Conservation (phyloP, 2,797 vertebrate species). For the Lepilemur septentrionalis region DNA sequence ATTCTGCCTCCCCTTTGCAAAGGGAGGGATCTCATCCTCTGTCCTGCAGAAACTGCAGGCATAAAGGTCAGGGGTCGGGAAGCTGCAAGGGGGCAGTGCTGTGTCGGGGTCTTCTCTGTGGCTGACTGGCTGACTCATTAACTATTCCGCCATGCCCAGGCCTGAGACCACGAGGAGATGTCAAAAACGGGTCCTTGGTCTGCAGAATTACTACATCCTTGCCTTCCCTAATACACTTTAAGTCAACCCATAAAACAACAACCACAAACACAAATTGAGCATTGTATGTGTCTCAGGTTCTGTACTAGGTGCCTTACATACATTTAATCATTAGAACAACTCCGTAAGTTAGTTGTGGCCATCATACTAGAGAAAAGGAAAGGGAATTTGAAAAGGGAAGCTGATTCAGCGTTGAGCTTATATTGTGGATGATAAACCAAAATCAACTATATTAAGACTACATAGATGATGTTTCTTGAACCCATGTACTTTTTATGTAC, state of each 20-base stretch:
- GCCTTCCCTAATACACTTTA: neutral
- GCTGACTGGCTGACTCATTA: neutral
- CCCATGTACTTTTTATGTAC: neutral
- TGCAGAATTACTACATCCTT: neutral
- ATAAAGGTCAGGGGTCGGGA: neutral
- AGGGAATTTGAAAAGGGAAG: neutral
- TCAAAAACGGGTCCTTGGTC: neutral
- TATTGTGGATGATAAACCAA: neutral
- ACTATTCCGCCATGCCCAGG: neutral
- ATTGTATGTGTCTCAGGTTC: neutral
- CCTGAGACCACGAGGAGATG: neutral
- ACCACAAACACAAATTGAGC: too few species aligned
- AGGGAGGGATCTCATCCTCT: neutral
- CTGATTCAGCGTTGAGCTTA: neutral
- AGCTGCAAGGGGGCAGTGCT: rapidly evolving
- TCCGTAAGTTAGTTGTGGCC: neutral
- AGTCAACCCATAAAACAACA: neutral
- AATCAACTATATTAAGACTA: neutral
- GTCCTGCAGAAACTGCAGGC: neutral
- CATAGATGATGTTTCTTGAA: too few species aligned
- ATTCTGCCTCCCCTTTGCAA: too few species aligned
- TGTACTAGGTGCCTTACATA: too few species aligned
- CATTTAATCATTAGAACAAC: neutral
- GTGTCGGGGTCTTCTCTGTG: neutral
- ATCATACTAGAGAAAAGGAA: neutral